Conservation (phyloP, 2,797 vertebrate genomes). For the Erpetoichthys calabaricus region DNA sequence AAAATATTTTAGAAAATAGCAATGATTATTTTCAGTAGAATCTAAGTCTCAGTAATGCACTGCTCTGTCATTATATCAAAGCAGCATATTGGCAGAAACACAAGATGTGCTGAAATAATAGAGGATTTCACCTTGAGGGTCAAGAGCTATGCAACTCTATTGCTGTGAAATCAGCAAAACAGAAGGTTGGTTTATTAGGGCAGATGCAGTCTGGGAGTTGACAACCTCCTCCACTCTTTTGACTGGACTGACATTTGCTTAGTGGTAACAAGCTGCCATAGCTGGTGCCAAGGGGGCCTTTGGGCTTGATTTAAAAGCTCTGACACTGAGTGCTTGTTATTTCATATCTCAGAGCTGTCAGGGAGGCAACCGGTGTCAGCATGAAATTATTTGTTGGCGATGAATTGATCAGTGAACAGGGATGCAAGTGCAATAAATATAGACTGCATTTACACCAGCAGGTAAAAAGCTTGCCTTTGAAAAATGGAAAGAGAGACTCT, state of each 20-base stretch:
- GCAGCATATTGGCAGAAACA: too few relatives aligned
- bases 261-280: slow-evolving; percentile 62
- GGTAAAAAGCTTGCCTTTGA: too few relatives aligned
- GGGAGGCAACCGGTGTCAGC: slow-evolving; percentile 59
- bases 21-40: too few relatives aligned
- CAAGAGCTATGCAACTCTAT: neutral
- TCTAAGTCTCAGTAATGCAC: too few relatives aligned
- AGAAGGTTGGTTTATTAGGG: slow-evolving; percentile 15
- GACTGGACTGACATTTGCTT: slow-evolving; percentile 65
- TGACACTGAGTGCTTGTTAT: slow-evolving; percentile 76
- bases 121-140: neutral
- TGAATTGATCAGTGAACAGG: slow-evolving; percentile 37
- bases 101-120: too few relatives aligned
- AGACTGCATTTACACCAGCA: too few relatives aligned
- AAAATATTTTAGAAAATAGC: too few relatives aligned
- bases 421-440: too few relatives aligned
- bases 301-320: slow-evolving; percentile 60
- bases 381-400: slow-evolving; percentile 55
- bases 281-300: slow-evolving; percentile 48
- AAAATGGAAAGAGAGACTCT: too few relatives aligned
- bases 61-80: too few relatives aligned
- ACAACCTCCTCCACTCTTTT: slow-evolving; percentile 36
- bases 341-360: slow-evolving; percentile 73
- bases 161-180: slow-evolving; percentile 20
- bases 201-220: slow-evolving; percentile 34